Base-by-base conservation (phyloP, 2,888 invertebrate species). In the Sialis fuliginosa region DNA sequence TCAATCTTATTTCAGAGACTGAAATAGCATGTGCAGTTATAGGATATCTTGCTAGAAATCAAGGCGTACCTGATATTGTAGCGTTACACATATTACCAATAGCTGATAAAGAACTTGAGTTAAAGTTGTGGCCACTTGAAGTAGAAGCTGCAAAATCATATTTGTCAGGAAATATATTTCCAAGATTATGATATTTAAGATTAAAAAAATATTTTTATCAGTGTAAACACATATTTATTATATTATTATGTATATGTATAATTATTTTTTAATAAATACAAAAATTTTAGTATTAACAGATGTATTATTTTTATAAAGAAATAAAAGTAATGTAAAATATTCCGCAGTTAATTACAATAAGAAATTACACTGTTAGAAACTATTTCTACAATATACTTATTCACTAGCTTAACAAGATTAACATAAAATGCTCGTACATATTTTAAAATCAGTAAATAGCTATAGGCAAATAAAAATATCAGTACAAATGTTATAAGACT, bases 71-170 rank as follows among this genome's bases (percentile, higher is more conserved):
- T 9, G 52, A 52, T 41, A 48, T 54, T 41, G 39, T 32, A 7
- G 46, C 46, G 1, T 31, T 33, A 39, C 45, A 42, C 39, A 48
- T 52, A 30, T 43, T 49, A 7, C 47, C 48, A 34, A 13, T 52
- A 37, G 34, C 44, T n/a, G 48, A 49, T 32, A 41, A 50, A n/a
- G 42, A 40, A 5, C 45, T 42, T 47, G 39, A 42, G n/a, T 30
- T 47, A 48, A 12, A 9, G 6, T 44, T 50, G 45, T 54, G 54
- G 54, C 52, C 51, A 9, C n/a, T 40, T 12, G 54, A 54, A 49
- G 53, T 54, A 7, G 42, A 50, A 48, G 53, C 53, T 39, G 47
- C 52, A 10, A 42, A 48, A 35, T 32, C 48, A 32, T 50, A 35
- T 45, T 43, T 47, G 13, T 40, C 47, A 30, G 46, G 33, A 8